Evolutionary conservation across 92 coral and sea anemone species (phyloP).

Genomic region (Umimayanthus kanabou): DNA sequence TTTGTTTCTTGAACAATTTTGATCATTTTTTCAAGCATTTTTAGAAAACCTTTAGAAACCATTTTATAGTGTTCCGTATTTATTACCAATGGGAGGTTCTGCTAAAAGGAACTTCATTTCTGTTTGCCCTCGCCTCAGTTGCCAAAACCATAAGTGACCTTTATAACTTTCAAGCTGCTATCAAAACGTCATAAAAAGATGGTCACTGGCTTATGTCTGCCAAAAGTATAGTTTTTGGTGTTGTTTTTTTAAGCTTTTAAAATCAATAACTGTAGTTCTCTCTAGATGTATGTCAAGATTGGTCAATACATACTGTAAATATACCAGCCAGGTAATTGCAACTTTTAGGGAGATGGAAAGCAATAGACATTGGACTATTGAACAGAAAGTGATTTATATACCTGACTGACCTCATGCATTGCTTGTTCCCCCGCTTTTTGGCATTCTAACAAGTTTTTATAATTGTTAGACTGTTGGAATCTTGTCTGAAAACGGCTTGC

Average conservation of each 20-base stretch:
- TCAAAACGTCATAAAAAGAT: neutral
- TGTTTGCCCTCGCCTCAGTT: neutral
- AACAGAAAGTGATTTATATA: neutral
- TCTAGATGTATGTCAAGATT: neutral
- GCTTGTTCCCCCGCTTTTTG: neutral
- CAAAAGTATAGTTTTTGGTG: too few relatives aligned
- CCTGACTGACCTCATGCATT: neutral
- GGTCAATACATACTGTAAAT: too few relatives aligned
- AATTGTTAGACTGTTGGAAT: conserved; percentile 1
- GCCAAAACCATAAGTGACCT: conserved; percentile 34
- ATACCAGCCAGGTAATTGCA: neutral
- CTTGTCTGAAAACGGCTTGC: too few relatives aligned
- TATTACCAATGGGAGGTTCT: neutral
- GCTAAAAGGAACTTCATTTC: neutral
- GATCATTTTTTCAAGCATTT: conserved; percentile 10
- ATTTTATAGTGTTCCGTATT: neutral
- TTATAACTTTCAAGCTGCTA: neutral
- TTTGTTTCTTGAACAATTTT: neutral
- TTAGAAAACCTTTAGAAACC: neutral
- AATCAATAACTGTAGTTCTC: neutral
- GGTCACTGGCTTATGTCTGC: neutral
- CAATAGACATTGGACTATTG: neutral
- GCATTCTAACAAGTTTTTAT: neutral
- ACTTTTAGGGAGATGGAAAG: neutral
- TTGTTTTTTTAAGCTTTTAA: neutral